These are phyloP conservation scores for Gryllus longicercus DNA, from an alignment of 2,888 invertebrate genomes.

Conservation along the genomic window DNA sequence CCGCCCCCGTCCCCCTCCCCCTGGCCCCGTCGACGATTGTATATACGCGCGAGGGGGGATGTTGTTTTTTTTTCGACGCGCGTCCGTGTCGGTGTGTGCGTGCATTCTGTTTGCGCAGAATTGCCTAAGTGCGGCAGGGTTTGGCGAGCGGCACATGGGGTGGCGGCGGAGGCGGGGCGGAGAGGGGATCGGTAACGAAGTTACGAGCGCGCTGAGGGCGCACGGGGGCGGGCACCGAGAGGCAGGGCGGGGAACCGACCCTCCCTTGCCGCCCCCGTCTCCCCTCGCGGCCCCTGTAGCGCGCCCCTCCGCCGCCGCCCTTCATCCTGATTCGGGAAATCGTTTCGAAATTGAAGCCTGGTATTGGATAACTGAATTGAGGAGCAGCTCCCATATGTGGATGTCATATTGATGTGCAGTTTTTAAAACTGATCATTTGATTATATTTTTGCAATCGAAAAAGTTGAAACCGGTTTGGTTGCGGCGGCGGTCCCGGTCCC, in stretches of 20 bases:
- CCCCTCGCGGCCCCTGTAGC: not conserved
- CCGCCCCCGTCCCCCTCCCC: not conserved
- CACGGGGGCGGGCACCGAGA: constrained; percentile 32
- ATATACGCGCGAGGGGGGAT: not conserved
- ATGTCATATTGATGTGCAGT: not conserved
- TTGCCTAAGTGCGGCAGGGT: not conserved
- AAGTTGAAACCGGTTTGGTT: not conserved
- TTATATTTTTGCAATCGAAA: constrained; percentile 17
- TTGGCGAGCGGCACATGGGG: constrained; percentile 40
- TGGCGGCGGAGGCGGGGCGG: constrained; percentile 36
- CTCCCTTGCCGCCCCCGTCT: not conserved
- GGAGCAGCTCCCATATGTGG: not conserved
- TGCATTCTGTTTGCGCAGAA: not conserved
- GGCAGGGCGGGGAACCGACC: not conserved
- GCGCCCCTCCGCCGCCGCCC: not conserved
- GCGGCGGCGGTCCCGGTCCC: not conserved
- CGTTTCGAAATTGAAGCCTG: constrained; percentile 3
- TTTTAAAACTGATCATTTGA: not conserved
- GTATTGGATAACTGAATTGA: constrained; percentile 17
- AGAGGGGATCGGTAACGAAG: constrained; percentile 37
- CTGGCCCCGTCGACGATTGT: not conserved
- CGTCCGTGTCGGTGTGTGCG: not conserved
- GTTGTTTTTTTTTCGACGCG: not conserved
- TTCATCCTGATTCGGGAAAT: not conserved
- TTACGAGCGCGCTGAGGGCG: constrained; percentile 24